Evolutionary conservation across 1,140 invertebrate species (phyloP).

Genomic region (Drosophila orena): DNA sequence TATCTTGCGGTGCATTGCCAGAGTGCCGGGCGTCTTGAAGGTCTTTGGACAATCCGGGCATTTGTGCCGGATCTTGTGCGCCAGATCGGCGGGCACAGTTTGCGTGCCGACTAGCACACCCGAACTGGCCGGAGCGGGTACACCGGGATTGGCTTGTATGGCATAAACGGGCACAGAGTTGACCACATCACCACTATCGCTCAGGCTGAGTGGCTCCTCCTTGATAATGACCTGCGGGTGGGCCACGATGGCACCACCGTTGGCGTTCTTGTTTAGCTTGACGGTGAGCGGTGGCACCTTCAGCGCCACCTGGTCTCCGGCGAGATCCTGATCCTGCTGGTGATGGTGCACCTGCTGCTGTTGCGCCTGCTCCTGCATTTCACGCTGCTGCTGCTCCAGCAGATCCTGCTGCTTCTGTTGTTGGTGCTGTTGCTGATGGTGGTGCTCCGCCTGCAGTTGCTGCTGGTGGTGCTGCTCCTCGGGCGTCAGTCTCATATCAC

Average conservation of each 20-base stretch:
- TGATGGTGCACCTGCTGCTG: constrained; percentile 52
- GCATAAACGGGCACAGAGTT: constrained; percentile 79
- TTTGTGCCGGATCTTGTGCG: constrained; percentile 82
- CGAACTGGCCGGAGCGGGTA: constrained; percentile 28
- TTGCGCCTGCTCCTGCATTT: constrained; percentile 57
- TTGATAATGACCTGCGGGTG: constrained; percentile 83
- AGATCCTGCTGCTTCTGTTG: constrained; percentile 52
- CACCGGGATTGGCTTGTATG: constrained; percentile 77
- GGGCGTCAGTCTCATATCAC: constrained; percentile 82
- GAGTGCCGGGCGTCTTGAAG: constrained; percentile 80
- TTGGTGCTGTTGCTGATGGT: constrained; percentile 45
- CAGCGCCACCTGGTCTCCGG: constrained; percentile 53
- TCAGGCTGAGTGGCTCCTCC: constrained; percentile 75
- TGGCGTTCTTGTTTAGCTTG: constrained; percentile 76
- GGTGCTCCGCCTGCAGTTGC: constrained; percentile 49
- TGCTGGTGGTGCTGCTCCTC: constrained; percentile 77
- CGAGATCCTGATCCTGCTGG: constrained; percentile 59
- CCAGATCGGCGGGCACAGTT: constrained; percentile 65
- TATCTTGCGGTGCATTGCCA: constrained; percentile 83
- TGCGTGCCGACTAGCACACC: constrained; percentile 79
- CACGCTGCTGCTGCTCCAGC: constrained; percentile 50
- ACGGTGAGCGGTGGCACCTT: constrained; percentile 81
- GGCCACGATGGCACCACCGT: constrained; percentile 60
- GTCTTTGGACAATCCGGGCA: constrained; percentile 83
- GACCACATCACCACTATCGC: constrained; percentile 69